A percentile compares a stretch with the other conserved stretches of the same genome.
These are phyloP conservation scores for Cephalopterus ornatus DNA, from an alignment of 2,113 vertebrate genomes.

Conservation along the genomic window DNA sequence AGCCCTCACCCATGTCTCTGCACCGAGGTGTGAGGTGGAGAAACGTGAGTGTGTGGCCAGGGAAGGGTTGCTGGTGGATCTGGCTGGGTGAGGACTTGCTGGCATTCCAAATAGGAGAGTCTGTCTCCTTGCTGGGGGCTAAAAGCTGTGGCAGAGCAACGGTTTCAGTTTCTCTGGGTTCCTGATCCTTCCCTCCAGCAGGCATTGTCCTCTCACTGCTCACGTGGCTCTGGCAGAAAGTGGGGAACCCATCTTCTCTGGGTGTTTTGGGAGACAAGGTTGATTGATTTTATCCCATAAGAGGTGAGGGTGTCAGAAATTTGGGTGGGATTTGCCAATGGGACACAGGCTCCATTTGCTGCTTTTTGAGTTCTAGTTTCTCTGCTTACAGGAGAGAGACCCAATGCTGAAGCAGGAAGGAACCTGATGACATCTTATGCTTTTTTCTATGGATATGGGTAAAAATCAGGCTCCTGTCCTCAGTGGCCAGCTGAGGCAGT, in stretches of 20 bases:
- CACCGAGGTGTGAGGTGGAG: background rate
- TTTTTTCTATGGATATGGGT: background rate
- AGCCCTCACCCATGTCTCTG: background rate
- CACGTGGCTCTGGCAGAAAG: background rate
- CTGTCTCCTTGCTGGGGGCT: background rate
- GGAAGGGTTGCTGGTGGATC: background rate
- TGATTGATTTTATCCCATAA: background rate
- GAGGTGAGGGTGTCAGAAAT: background rate
- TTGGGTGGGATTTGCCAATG: background rate
- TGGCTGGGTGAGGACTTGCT: background rate
- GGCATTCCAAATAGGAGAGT: background rate
- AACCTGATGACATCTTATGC: background rate
- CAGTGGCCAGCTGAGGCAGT: background rate
- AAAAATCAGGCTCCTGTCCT: background rate
- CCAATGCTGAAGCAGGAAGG: background rate
- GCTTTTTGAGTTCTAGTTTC: background rate
- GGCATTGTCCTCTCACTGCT: accelerated
- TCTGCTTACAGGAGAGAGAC: background rate
- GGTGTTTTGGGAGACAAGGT: background rate
- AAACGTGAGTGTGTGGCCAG: accelerated
- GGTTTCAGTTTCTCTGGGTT: background rate
- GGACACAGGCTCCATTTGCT: background rate
- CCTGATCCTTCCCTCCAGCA: background rate
- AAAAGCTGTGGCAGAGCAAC: background rate
- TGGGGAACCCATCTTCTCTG: accelerated